A percentile compares a stretch with the other conserved stretches of the same genome.
phyloP scores from a whole-genome alignment of 2,888 invertebrate species.

The Flexamia atlantica region DNA sequence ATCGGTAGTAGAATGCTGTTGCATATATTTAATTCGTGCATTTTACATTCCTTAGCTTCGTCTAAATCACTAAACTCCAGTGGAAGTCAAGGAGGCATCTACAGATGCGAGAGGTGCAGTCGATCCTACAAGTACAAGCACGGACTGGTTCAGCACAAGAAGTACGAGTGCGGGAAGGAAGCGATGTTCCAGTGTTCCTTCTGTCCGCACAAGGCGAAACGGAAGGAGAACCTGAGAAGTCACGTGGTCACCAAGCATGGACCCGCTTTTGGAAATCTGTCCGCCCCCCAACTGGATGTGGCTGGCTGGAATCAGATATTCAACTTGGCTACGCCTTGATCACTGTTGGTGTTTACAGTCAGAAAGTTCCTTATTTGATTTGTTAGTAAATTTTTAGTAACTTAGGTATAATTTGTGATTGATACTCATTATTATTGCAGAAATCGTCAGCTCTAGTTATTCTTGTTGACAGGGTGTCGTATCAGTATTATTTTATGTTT shows the following conservation, averaged over 20 bases:
- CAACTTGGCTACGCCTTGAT: neutral
- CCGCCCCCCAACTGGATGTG: neutral
- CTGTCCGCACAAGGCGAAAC: conserved; percentile 22
- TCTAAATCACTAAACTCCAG: neutral
- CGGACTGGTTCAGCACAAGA: conserved; percentile 73
- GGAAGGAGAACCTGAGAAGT: conserved; percentile 62
- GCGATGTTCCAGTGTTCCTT: conserved; percentile 47
- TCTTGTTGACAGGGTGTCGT: too few relatives aligned
- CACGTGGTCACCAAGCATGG: conserved; percentile 57
- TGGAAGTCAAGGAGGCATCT: neutral
- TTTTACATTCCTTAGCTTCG: neutral
- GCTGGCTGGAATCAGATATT: conserved; percentile 2
- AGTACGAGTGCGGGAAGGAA: conserved; percentile 67
- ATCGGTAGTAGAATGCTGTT: too few relatives aligned
- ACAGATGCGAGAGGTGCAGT: conserved; percentile 19
- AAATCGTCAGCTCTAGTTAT: too few relatives aligned
- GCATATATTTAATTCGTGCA: too few relatives aligned
- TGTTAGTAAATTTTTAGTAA: too few relatives aligned
- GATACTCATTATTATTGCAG: too few relatives aligned
- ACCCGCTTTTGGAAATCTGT: neutral
- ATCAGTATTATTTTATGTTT: too few relatives aligned
- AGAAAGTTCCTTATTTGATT: too few relatives aligned
- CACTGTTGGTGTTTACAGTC: too few relatives aligned
- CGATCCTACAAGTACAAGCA: conserved; percentile 74
- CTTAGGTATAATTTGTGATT: too few relatives aligned